Base-by-base conservation (phyloP, 2,113 vertebrate species). In the Riparia riparia region DNA sequence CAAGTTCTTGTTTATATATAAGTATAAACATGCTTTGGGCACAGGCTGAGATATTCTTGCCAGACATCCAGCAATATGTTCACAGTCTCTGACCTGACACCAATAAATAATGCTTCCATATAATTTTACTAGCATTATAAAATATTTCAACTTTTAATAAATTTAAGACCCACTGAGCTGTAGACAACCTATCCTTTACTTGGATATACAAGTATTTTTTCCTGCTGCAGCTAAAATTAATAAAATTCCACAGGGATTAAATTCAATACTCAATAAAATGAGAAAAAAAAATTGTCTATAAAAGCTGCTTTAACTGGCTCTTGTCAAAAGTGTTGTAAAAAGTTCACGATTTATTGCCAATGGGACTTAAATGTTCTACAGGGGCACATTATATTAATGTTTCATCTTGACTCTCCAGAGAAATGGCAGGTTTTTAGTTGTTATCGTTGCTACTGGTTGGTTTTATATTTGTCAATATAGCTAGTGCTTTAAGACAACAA, bases 1-100 rank as follows among this genome's bases (percentile, higher is more conserved):
- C 14, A 16, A 3, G 1, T 47, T 70, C 64, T 4, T 65, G 21
- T 44, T 17, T 49, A 4, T 9, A 6, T 4, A 0, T 21, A 61
- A 54, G 9, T 24, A 44, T 7, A 47, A 2, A 12, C 7, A 15
- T 34, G 57, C 12, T 51, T 50, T 9, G 14, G 21, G 26, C 24
- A 64, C 9, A 74, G 31, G 26, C 64, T 68, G 26, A 4, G 22
- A 50, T 47, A 78, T 4, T 51, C 19, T 41, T 5, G 9, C 18
- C 50, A 82, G 73, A 39, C 3, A 53, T 20, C 18, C 31, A 64
- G 51, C 42, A 64, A 42, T 5, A 47, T 4, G 65, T 37, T 69
- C 22, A 34, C 11, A 60, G 58, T 31, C 68, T 56, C 69, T 3
- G 11, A 79, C 37, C 14, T 45, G 25, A 65, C 15, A 54, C 9